phyloP scores from a whole-genome alignment of 2,797 vertebrate species.

The Valencia hispanica region DNA sequence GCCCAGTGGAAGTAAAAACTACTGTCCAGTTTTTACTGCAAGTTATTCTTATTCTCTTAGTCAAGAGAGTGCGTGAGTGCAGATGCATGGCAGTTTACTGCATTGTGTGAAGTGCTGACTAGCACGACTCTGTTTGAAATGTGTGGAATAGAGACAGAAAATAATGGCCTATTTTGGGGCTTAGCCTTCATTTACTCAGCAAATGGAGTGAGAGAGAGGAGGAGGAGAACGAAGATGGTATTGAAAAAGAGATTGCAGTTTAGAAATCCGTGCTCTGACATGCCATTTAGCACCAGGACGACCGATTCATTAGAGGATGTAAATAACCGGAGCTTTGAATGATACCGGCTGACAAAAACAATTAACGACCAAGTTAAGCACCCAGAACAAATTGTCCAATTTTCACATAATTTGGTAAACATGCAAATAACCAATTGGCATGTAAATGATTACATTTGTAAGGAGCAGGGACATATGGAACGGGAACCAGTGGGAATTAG shows the following conservation, averaged over 20 bases:
- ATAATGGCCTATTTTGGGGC: constrained; percentile 62
- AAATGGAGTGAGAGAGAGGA: constrained; percentile 39
- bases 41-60: too few species aligned
- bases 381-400: constrained; percentile 5
- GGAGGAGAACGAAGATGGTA: not conserved
- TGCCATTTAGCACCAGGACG: constrained; percentile 42
- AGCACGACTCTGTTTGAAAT: constrained; percentile 52
- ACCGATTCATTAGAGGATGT: constrained; percentile 7
- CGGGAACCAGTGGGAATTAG: not conserved
- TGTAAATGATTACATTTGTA: not conserved
- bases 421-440: constrained; percentile 2
- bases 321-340: constrained; percentile 6
- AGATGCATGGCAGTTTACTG: constrained; percentile 21
- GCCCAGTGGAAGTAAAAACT: not conserved
- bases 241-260: constrained; percentile 21
- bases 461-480: not conserved
- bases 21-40: constrained; percentile 21
- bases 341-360: not conserved
- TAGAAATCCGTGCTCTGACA: constrained; percentile 39
- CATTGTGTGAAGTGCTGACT: constrained; percentile 59
- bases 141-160: constrained; percentile 54
- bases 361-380: not conserved
- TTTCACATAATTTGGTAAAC: constrained; percentile 3
- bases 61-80: constrained; percentile 12
- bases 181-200: constrained; percentile 60